These are phyloP conservation scores for Trichopoda pennipes DNA, from an alignment of 2,888 invertebrate species.

Conservation along the genomic window DNA sequence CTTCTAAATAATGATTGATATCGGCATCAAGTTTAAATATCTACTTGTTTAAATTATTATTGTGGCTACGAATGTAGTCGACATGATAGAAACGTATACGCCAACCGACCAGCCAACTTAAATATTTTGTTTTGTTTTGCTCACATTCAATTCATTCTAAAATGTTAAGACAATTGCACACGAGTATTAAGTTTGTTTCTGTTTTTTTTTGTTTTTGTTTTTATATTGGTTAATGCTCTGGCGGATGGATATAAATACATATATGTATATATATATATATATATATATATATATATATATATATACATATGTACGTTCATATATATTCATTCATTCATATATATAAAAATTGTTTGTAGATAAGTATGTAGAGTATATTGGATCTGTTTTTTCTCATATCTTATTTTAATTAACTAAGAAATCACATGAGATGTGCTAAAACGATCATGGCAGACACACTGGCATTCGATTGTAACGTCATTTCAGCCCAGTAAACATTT, in stretches of 20 bases:
- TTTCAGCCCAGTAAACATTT: constrained; percentile 47
- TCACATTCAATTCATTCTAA: constrained; percentile 45
- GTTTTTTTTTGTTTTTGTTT: not conserved
- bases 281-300: not conserved
- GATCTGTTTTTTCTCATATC: constrained; percentile 19
- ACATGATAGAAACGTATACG: constrained; percentile 8
- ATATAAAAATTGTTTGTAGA: too few species aligned
- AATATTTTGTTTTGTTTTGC: constrained; percentile 2
- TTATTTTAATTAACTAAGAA: constrained; percentile 55
- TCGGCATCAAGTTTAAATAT: constrained; percentile 28
- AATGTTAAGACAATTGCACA: constrained; percentile 58
- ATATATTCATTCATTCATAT: constrained; percentile 24
- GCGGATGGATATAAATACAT: too few species aligned
- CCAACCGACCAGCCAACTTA: constrained; percentile 8
- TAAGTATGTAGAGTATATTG: too few species aligned
- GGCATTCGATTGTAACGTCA: constrained; percentile 65
- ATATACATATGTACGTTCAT: not conserved
- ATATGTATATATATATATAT: too few species aligned
- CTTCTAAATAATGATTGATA: constrained; percentile 58
- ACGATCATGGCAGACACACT: constrained; percentile 69
- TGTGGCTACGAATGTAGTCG: constrained; percentile 17
- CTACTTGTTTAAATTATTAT: constrained; percentile 21
- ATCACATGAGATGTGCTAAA: constrained; percentile 61
- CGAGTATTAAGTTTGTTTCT: constrained; percentile 46
- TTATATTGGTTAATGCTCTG: too few species aligned